Conservation (phyloP, 2,113 vertebrate genomes). For the Misgurnus mizolepis region DNA sequence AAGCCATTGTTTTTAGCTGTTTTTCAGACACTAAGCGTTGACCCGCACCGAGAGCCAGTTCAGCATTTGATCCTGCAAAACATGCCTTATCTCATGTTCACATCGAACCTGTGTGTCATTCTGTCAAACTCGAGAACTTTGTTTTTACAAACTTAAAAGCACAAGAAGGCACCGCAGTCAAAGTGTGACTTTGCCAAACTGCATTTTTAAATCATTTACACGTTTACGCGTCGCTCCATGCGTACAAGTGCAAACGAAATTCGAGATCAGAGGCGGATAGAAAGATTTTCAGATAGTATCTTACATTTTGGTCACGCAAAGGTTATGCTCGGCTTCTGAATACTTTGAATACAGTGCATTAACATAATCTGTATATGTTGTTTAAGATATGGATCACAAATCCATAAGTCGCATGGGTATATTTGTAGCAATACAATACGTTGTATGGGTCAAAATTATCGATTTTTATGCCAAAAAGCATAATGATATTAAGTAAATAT, state of each 20-base stretch:
- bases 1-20: constrained; percentile 30
- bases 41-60: constrained; percentile 20
- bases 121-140: constrained; percentile 18
- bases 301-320: too few species aligned
- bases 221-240: background rate
- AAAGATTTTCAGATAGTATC: too few species aligned
- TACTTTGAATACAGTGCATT: too few species aligned
- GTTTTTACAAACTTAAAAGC: background rate
- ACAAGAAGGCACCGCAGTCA: background rate
- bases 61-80: constrained; percentile 27
- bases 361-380: too few species aligned
- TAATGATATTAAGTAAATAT: too few species aligned
- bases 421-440: too few species aligned
- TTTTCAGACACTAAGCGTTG: constrained; percentile 10
- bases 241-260: background rate
- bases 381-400: too few species aligned
- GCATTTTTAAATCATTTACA: background rate
- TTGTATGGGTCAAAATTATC: too few species aligned
- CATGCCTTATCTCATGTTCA: constrained; percentile 29
- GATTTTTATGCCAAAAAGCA: too few species aligned
- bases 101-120: constrained; percentile 14
- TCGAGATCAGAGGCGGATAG: background rate
- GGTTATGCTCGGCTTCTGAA: too few species aligned
- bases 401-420: too few species aligned
- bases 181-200: background rate